phyloP scores from a whole-genome alignment of 2,888 invertebrate genomes.

The Leptopilina myrica region DNA sequence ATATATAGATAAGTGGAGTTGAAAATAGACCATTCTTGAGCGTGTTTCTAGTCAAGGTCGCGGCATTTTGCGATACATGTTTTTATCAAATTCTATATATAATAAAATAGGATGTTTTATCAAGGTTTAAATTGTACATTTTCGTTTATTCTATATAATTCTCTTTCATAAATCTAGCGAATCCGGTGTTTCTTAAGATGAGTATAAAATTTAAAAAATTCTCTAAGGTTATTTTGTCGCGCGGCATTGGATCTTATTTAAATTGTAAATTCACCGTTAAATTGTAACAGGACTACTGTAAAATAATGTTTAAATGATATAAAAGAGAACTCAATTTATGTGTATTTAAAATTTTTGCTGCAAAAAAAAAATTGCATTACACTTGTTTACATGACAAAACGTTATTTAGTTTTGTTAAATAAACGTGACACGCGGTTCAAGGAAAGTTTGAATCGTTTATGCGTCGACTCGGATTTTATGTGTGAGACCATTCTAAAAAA shows the following conservation, averaged over 20 bases:
- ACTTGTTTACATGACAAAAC: neutral
- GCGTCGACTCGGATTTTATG: neutral
- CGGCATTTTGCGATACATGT: neutral
- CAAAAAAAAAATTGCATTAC: neutral
- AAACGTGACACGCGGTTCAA: conserved; percentile 48
- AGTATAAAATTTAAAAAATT: too few species aligned
- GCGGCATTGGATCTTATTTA: neutral
- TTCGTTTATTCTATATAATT: too few species aligned
- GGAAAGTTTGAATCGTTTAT: conserved; percentile 41
- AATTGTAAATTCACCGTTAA: neutral
- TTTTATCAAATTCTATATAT: neutral
- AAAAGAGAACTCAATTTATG: neutral
- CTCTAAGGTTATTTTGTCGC: too few species aligned
- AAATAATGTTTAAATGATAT: neutral
- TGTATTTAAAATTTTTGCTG: neutral
- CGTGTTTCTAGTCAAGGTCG: neutral
- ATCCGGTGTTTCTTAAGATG: too few species aligned
- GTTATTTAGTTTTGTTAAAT: neutral
- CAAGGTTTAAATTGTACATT: too few species aligned
- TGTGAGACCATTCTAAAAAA: conserved; percentile 6
- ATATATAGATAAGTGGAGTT: neutral
- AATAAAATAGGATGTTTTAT: neutral
- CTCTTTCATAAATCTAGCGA: too few species aligned
- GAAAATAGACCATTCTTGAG: neutral
- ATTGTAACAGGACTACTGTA: too few species aligned